Base-by-base conservation (phyloP, 2,888 invertebrate species). In the Brachyptera risi region DNA sequence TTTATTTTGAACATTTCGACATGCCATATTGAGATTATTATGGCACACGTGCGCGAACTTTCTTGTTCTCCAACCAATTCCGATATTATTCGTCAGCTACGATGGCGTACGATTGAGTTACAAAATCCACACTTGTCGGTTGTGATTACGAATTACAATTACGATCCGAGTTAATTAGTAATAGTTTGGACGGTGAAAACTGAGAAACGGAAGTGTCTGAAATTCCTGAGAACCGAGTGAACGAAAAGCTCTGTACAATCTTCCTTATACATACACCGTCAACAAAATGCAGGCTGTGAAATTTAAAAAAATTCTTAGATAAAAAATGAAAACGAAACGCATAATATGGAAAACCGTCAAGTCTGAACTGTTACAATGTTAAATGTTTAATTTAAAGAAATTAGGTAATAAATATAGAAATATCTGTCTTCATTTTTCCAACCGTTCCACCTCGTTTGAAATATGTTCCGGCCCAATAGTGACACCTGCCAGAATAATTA, bases 231-330 rank as follows among this genome's bases (percentile, higher is more conserved):
- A 56, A 65, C 60, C 47, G 63, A n/a, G n/a, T n/a, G n/a, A n/a
- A n/a, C n/a, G n/a, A n/a, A n/a, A n/a, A n/a, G n/a, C n/a, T n/a
- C n/a, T n/a, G n/a, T n/a, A n/a, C n/a, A n/a, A n/a, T n/a, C n/a
- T n/a, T n/a, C n/a, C n/a, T n/a, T n/a, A n/a, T n/a, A n/a, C n/a
- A n/a, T n/a, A n/a, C n/a, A n/a, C n/a, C n/a, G n/a, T n/a, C 65
- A 64, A 62, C 65, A 65, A 65, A 65, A 51, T 56, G 62, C 58
- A 59, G 65, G 65, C 65, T 65, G 65, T 65, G 65, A 65, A 38
- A 38, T 17, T 11, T 21, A 19, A 44, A 44, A n/a, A 17, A 17
- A 44, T 17, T 19, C 11, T 11, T 11, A 17, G 19, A 44, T 21
- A 44, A 44, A 44, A 44, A 44, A 44, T 19, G 21, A 44, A 44